A percentile compares a stretch with the other conserved stretches of the same genome.
phyloP scores from a whole-genome alignment of 1,140 invertebrate species.

The Neodiprion lecontei region DNA sequence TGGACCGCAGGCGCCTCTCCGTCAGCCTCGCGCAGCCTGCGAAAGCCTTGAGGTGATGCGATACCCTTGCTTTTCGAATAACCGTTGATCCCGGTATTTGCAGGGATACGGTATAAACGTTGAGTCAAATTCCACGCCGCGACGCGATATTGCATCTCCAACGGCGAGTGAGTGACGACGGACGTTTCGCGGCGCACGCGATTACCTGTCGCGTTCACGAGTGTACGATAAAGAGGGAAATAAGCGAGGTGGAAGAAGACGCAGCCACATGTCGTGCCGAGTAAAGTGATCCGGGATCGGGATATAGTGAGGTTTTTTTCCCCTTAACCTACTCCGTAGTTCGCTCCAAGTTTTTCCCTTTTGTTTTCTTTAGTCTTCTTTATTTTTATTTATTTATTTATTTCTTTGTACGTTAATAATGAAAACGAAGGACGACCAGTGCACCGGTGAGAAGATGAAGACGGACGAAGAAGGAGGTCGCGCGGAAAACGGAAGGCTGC shows the following conservation, averaged over 20 bases:
- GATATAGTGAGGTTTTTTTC: background rate
- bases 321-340: too few species aligned
- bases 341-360: background rate
- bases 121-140: too few species aligned
- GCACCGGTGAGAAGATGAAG: background rate
- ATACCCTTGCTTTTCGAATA: too few species aligned
- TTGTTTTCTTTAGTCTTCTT: background rate
- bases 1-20: constrained; percentile 3
- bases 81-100: too few species aligned
- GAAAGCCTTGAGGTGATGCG: background rate
- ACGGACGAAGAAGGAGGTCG: background rate
- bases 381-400: background rate
- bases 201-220: too few species aligned
- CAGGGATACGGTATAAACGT: too few species aligned
- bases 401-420: background rate
- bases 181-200: too few species aligned
- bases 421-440: background rate
- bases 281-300: background rate
- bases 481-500: background rate
- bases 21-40: background rate
- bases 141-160: too few species aligned
- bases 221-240: background rate
- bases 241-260: background rate
- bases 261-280: background rate
- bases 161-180: too few species aligned